Conservation (phyloP, 2,113 vertebrate genomes). For the Trinectes maculatus region DNA sequence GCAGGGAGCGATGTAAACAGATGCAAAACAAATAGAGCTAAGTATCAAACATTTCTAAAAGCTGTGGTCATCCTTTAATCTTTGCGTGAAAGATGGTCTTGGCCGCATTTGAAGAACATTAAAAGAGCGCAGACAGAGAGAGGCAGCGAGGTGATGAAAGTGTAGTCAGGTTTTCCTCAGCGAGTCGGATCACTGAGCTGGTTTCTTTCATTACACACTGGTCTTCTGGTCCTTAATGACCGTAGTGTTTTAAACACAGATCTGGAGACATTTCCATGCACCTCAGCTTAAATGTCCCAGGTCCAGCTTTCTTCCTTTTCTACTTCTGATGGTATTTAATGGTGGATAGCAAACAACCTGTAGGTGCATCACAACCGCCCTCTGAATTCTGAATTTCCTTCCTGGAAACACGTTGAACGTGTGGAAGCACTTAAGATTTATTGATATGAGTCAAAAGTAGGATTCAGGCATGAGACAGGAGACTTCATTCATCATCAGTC, state of each 20-base stretch:
- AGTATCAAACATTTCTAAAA: constrained; percentile 52
- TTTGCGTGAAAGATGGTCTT: constrained; percentile 55
- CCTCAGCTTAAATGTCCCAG: neutral
- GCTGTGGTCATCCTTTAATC: constrained; percentile 66
- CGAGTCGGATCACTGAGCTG: constrained; percentile 29
- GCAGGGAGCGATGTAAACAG: constrained; percentile 23
- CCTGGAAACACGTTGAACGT: too few species aligned
- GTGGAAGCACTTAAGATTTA: too few species aligned
- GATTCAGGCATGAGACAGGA: too few species aligned
- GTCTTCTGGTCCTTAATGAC: constrained; percentile 61
- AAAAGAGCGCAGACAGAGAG: constrained; percentile 45
- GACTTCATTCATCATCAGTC: too few species aligned
- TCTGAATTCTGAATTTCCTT: too few species aligned
- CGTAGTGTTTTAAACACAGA: constrained; percentile 36
- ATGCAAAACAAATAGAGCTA: constrained; percentile 49
- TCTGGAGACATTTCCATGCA: constrained; percentile 11
- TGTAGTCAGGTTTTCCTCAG: constrained; percentile 44
- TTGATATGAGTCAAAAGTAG: too few species aligned
- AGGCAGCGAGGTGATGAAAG: constrained; percentile 64
- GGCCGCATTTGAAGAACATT: constrained; percentile 57
- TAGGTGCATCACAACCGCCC: too few species aligned
- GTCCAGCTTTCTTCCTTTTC: neutral
- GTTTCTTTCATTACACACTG: constrained; percentile 59
- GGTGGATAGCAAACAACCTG: too few species aligned
- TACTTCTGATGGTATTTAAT: too few species aligned